A percentile compares a stretch with the other conserved stretches of the same genome.
These are phyloP conservation scores for Branchellion lobata DNA, from an alignment of 2,888 invertebrate genomes.

Conservation along the genomic window DNA sequence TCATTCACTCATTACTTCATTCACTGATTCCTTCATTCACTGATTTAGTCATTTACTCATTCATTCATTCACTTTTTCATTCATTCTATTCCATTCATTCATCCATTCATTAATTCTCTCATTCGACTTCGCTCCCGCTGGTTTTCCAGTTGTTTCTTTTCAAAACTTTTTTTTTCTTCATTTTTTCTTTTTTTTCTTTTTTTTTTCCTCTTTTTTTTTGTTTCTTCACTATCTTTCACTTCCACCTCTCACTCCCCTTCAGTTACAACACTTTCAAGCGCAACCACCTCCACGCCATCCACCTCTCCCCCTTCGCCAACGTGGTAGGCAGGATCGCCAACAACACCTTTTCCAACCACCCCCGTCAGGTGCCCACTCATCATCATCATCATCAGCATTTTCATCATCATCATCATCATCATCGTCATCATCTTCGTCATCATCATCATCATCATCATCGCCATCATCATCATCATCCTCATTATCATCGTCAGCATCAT, in stretches of 20 bases:
- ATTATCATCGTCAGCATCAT: too few relatives aligned
- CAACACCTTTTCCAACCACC: slow-evolving; percentile 81
- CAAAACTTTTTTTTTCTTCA: background rate
- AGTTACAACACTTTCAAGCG: slow-evolving; percentile 56
- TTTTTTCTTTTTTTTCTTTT: background rate
- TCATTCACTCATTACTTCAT: too few relatives aligned
- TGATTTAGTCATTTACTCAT: slow-evolving; percentile 57
- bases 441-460: too few relatives aligned
- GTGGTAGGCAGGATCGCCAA: slow-evolving; percentile 67
- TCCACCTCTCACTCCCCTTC: background rate
- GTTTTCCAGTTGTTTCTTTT: too few relatives aligned
- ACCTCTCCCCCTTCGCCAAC: slow-evolving; percentile 59
- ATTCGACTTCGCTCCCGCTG: too few relatives aligned
- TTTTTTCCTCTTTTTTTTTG: background rate
- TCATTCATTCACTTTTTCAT: background rate
- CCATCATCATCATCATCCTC: too few relatives aligned
- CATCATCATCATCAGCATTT: too few relatives aligned
- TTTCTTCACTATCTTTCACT: background rate
- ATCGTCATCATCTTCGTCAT: too few relatives aligned
- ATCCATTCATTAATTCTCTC: background rate
- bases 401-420: too few relatives aligned
- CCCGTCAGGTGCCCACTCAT: too few relatives aligned
- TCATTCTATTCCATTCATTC: too few relatives aligned
- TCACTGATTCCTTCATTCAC: slow-evolving; percentile 48
- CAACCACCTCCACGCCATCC: slow-evolving; percentile 59